Evolutionary conservation across 53 echinoderm and acorn worm species (phyloP).

Genomic region (Pentamera pediparva): DNA sequence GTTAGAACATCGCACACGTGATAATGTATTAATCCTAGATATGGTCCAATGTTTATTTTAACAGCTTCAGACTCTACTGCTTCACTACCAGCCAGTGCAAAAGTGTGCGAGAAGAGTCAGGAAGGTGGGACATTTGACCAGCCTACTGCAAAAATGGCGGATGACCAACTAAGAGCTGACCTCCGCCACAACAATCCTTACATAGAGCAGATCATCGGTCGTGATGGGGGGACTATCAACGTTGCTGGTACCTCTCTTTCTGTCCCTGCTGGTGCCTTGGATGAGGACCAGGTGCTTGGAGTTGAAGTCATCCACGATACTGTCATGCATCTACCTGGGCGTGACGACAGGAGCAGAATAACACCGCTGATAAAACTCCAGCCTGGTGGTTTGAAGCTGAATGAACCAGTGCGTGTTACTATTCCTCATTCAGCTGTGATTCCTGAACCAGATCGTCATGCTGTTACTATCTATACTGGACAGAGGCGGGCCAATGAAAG

Average conservation of each 20-base stretch:
- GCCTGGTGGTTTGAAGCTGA: background rate
- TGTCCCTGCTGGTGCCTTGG: background rate
- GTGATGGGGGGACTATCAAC: background rate
- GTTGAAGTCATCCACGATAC: background rate
- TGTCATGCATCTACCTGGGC: background rate
- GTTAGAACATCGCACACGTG: too few species aligned
- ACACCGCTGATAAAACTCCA: slow-evolving; percentile 12
- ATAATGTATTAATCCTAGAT: too few species aligned
- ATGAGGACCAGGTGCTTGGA: background rate
- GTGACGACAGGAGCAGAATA: background rate
- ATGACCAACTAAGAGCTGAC: too few species aligned
- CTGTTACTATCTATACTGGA: background rate
- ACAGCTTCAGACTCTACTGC: too few species aligned
- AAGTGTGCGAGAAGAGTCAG: background rate
- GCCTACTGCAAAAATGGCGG: too few species aligned
- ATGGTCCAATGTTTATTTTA: too few species aligned
- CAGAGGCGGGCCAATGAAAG: too few species aligned
- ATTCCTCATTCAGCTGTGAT: background rate
- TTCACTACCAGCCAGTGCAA: too few species aligned
- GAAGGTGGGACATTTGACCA: too few species aligned
- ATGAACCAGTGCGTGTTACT: background rate
- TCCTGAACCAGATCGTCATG: background rate
- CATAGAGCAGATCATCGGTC: background rate
- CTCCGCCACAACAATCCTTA: background rate
- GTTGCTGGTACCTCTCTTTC: background rate